phyloP scores from a whole-genome alignment of 2,113 vertebrate species.

The Okapia johnstoni region DNA sequence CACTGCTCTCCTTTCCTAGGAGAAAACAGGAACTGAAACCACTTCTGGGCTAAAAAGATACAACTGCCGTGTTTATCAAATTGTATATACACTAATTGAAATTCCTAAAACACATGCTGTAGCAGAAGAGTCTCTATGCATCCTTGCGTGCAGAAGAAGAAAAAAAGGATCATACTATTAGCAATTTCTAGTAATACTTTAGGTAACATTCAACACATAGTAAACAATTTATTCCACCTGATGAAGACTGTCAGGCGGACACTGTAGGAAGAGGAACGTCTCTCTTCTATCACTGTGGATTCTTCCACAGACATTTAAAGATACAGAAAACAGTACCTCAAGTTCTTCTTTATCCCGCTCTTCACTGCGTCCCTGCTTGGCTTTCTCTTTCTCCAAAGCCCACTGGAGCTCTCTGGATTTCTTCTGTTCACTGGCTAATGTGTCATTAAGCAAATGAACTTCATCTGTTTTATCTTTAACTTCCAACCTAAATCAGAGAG shows the following conservation, averaged over 20 bases:
- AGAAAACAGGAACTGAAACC: not conserved
- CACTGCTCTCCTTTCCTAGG: not conserved
- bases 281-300: not conserved
- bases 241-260: not conserved
- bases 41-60: not conserved
- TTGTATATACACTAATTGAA: not conserved
- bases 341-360: constrained; percentile 88
- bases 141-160: not conserved
- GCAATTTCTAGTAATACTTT: not conserved
- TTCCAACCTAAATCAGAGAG: constrained; percentile 83
- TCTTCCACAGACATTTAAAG: not conserved
- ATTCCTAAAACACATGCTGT: not conserved
- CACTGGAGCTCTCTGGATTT: constrained; percentile 91
- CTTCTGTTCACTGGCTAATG: constrained; percentile 88
- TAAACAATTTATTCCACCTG: not conserved
- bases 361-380: constrained; percentile 82
- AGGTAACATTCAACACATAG: not conserved
- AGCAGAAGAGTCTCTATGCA: not conserved
- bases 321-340: constrained; percentile 83
- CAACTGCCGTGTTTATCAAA: not conserved
- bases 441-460: constrained; percentile 86
- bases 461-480: constrained; percentile 89
- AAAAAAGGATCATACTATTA: not conserved
- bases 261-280: not conserved
- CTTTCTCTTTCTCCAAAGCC: constrained; percentile 90